These are phyloP conservation scores for Echinops telfairi DNA, from an alignment of 2,113 vertebrate genomes.

Conservation along the genomic window DNA sequence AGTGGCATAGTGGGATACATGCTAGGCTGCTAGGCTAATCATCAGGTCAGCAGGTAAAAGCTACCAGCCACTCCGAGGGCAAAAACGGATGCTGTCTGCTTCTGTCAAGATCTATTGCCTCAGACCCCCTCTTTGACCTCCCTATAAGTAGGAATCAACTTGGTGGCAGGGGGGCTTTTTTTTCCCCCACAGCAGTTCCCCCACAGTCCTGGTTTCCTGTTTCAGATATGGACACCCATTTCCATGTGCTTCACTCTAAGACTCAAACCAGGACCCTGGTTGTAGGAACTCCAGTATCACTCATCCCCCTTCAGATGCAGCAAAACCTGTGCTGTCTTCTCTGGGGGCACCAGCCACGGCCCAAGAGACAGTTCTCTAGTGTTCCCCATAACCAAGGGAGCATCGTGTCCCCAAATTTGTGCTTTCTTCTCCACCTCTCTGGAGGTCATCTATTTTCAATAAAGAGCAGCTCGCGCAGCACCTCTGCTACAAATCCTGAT, in stretches of 20 bases:
- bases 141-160: too few species aligned
- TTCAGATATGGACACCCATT: slow-evolving; percentile 26
- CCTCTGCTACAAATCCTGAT: neutral
- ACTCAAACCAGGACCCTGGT: neutral
- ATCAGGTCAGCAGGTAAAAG: too few species aligned
- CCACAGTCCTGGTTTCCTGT: too few species aligned
- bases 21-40: too few species aligned
- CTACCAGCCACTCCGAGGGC: too few species aligned
- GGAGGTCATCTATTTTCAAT: neutral
- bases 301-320: neutral
- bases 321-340: neutral
- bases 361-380: neutral
- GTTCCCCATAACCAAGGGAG: neutral
- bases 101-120: too few species aligned
- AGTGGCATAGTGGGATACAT: too few species aligned
- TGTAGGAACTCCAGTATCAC: neutral
- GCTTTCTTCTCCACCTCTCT: neutral
- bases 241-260: neutral
- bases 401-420: neutral
- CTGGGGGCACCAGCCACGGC: neutral
- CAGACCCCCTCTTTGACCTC: too few species aligned
- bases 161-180: too few species aligned
- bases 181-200: too few species aligned
- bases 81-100: too few species aligned
- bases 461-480: neutral